Conservation (phyloP, 35 echinoderm and acorn worm species). For the Patiria miniata region DNA sequence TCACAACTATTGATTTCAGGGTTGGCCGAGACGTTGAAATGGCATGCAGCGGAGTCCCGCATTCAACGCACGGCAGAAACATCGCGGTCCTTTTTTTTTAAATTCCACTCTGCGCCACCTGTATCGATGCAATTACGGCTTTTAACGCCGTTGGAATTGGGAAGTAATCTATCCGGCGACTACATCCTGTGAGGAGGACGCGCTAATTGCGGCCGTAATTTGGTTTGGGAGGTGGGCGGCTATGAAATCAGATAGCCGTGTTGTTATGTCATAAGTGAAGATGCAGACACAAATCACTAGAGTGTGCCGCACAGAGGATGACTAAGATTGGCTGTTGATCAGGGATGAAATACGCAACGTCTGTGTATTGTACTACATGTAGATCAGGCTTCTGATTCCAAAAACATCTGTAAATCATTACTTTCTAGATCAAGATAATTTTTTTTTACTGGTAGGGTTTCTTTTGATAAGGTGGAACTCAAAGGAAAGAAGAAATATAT, state of each 20-base stretch:
- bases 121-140: slow-evolving; percentile 25
- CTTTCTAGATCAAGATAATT: no score
- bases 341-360: no score
- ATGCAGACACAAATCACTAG: no score
- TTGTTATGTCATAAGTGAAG: background rate
- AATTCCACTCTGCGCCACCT: background rate
- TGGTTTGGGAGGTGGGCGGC: background rate
- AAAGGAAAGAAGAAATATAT: no score
- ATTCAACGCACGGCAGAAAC: no score
- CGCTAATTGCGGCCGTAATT: slow-evolving; percentile 6
- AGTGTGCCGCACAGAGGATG: no score
- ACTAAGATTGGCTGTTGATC: no score
- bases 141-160: slow-evolving; percentile 5
- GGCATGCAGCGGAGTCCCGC: background rate
- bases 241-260: background rate
- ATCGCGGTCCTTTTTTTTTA: background rate
- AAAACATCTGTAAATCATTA: no score
- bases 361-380: no score
- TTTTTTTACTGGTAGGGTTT: no score
- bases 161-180: slow-evolving; percentile 7
- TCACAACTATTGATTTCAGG: background rate
- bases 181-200: background rate
- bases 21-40: background rate
- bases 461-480: no score
- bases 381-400: no score